Conservation (phyloP, 2,797 vertebrate species). For the Echeneis naucrates region DNA sequence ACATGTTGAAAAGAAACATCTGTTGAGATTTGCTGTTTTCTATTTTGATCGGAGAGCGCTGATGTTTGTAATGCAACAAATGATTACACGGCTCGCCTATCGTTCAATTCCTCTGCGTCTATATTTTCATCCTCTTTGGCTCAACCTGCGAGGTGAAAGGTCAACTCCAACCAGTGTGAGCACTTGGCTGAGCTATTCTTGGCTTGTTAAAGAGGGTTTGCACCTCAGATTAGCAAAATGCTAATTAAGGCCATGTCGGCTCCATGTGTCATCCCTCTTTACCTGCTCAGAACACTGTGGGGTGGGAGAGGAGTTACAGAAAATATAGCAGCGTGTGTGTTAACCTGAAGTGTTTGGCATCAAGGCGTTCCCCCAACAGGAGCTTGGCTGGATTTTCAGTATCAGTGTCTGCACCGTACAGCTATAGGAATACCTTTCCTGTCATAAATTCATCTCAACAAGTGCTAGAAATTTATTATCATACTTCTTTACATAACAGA, state of each 20-base stretch:
- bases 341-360: constrained; percentile 24
- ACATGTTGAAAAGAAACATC: constrained; percentile 47
- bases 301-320: not conserved
- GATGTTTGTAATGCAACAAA: constrained; percentile 22
- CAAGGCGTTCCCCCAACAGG: constrained; percentile 2
- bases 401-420: constrained; percentile 39
- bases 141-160: constrained; percentile 72
- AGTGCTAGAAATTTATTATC: constrained; percentile 76
- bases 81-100: constrained; percentile 10
- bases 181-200: constrained; percentile 77
- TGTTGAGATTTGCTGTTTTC: constrained; percentile 50
- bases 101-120: constrained; percentile 21
- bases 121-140: constrained; percentile 37
- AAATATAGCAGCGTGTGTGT: constrained; percentile 10
- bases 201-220: constrained; percentile 80
- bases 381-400: constrained; percentile 25
- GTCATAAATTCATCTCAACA: constrained; percentile 62
- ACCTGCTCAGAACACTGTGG: constrained; percentile 4
- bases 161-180: constrained; percentile 43
- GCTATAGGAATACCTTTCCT: constrained; percentile 44
- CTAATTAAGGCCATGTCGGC: constrained; percentile 76
- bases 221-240: constrained; percentile 80
- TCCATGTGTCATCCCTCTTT: constrained; percentile 38
- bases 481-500: constrained; percentile 85
- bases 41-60: constrained; percentile 9